phyloP scores from a whole-genome alignment of 2,113 vertebrate species.

The Megaceryle torquata region DNA sequence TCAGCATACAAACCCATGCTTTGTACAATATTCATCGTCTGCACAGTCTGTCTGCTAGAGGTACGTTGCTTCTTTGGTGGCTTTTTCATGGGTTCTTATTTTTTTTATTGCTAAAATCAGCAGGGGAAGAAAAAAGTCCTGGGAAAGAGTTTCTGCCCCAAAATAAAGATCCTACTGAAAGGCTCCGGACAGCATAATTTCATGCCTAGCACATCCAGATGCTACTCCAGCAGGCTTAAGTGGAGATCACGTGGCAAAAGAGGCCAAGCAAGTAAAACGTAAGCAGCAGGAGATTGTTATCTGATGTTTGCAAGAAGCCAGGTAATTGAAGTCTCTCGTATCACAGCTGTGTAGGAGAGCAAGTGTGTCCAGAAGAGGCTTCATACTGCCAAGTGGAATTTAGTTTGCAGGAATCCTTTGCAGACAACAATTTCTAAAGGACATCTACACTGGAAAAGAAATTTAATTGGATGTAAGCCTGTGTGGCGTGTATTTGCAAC shows the following conservation, averaged over 20 bases:
- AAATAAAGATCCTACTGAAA: not conserved
- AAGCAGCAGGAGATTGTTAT: not conserved
- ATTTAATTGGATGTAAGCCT: not conserved
- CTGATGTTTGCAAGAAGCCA: slow-evolving; percentile 5
- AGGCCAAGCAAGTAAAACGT: not conserved
- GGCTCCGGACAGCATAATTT: not conserved
- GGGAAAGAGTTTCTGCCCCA: not conserved
- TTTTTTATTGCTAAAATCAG: not conserved
- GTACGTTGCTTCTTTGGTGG: not conserved
- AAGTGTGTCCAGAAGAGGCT: not conserved
- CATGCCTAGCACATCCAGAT: not conserved
- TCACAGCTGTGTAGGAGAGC: not conserved
- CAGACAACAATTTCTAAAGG: not conserved
- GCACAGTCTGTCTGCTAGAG: not conserved
- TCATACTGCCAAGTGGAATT: not conserved
- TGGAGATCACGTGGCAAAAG: not conserved
- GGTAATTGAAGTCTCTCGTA: not conserved
- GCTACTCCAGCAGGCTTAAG: not conserved
- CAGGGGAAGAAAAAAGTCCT: not conserved
- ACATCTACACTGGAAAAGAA: not conserved
- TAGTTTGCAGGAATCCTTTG: not conserved
- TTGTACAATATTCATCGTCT: not conserved
- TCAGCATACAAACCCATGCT: not conserved
- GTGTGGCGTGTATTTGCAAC: not conserved
- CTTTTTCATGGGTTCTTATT: not conserved